Evolutionary conservation across 2,113 vertebrate genomes (phyloP).

Genomic region (Bucco capensis): DNA sequence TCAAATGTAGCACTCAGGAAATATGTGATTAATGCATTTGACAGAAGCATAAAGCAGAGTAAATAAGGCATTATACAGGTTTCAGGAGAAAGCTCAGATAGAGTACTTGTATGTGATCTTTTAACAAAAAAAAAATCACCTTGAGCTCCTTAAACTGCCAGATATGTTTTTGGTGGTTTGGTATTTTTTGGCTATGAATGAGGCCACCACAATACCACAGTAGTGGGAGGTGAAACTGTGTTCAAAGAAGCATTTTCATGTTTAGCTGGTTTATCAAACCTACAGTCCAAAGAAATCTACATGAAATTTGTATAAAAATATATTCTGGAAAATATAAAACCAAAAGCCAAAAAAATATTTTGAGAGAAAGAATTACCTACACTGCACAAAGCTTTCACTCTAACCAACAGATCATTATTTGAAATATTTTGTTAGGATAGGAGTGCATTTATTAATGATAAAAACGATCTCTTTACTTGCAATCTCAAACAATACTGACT

Average conservation of each 20-base stretch:
- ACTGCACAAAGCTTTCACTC: not conserved
- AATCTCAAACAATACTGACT: not conserved
- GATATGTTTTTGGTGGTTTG: not conserved
- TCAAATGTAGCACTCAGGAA: slow-evolving; percentile 17
- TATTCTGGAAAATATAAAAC: not conserved
- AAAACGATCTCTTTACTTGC: not conserved
- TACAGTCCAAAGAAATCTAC: not conserved
- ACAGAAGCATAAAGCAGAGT: not conserved
- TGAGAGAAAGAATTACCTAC: not conserved
- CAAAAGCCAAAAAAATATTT: not conserved
- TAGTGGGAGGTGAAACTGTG: not conserved
- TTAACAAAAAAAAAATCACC: rapidly evolving
- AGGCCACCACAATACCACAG: not conserved
- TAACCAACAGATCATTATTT: not conserved
- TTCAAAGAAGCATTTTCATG: not conserved
- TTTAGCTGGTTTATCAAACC: not conserved
- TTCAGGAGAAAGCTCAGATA: not conserved
- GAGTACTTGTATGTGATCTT: not conserved
- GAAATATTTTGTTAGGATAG: not conserved
- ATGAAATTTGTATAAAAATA: not conserved
- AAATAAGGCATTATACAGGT: not conserved
- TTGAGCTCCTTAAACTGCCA: not conserved
- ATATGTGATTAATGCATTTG: slow-evolving; percentile 24
- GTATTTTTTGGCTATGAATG: not conserved
- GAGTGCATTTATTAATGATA: not conserved